Base-by-base conservation (phyloP, 2,888 invertebrate species). In the Octonoba sinensis region DNA sequence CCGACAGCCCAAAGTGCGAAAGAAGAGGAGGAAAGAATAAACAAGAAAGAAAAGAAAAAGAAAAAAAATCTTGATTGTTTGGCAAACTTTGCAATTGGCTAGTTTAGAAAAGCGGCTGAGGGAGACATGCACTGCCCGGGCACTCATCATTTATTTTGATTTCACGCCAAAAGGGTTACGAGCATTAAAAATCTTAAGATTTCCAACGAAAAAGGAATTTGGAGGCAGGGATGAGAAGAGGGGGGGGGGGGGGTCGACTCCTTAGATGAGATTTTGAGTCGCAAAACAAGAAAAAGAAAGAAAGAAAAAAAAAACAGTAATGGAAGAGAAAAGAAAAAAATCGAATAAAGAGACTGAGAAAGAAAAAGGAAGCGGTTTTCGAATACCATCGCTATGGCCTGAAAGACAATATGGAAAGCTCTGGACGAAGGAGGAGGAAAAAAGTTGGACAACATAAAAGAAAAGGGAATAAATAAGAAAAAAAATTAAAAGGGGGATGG, bases 111-210 rank as follows among this genome's bases (percentile, higher is more conserved):
- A 54, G 60, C 20, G 60, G 44, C 49, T 64, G 24, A 66, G 44
- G 27, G 24, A 69, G 44, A 77, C 64, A 62, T 69, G 24, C 62
- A 62, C 51, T 46, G 72, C 65, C 36, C 49, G 6, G 18, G 60
- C 18, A 75, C 66, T 82, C 76, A 60, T 66, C 82, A 82, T 82
- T 82, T 82, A 76, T 82, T 82, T 71, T 59, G 74, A 82, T 82
- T 82, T 82, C 76, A 76, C 82, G 82, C 59, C 46, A 56, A 60
- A 70, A 69, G 72, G 71, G 65, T 67, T 66, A 46, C 44, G 54
- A 24, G 79, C 79, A 73, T 79, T 76, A 70, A 76, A 76, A 82
- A 82, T 60, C 57, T 22, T 36, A 47, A 24, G 57, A 71, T 75
- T 65, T 65, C 71, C 49, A 49, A 8, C 36, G 36, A 36, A 36